Conservation (phyloP, 2,113 vertebrate species). For the Suricata suricatta region DNA sequence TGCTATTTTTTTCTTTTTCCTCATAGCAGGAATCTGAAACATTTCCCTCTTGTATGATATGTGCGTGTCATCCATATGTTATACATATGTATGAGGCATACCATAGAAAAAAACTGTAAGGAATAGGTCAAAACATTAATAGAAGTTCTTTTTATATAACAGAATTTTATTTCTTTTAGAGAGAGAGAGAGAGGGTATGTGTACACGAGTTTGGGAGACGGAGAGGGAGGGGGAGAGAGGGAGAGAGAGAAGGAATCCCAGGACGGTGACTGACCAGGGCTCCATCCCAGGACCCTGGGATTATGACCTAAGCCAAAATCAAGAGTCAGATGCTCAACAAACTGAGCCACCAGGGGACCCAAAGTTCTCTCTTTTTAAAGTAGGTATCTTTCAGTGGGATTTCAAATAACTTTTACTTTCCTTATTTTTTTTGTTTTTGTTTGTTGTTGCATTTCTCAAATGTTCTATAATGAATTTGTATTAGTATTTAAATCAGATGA, state of each 20-base stretch:
- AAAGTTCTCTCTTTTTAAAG: neutral
- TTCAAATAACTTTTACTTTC: conserved; percentile 22
- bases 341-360: no score
- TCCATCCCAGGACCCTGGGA: no score
- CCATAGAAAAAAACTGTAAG: neutral
- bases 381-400: neutral
- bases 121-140: neutral
- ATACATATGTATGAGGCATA: neutral
- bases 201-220: no score
- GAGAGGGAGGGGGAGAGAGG: no score
- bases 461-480: neutral
- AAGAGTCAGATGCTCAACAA: no score
- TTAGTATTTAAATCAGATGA: conserved; percentile 41
- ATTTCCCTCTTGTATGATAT: neutral
- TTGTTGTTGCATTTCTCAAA: neutral
- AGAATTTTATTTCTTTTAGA: no score
- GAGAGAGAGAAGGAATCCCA: no score
- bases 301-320: no score
- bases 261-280: no score
- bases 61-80: neutral
- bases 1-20: neutral
- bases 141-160: neutral
- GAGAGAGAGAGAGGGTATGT: no score
- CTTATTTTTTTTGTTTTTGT: neutral
- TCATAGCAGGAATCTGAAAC: neutral